Evolutionary conservation across 2,888 invertebrate species (phyloP), one percentile per base, ranked within the genome.

Genomic region (Resseliella maxima): DNA sequence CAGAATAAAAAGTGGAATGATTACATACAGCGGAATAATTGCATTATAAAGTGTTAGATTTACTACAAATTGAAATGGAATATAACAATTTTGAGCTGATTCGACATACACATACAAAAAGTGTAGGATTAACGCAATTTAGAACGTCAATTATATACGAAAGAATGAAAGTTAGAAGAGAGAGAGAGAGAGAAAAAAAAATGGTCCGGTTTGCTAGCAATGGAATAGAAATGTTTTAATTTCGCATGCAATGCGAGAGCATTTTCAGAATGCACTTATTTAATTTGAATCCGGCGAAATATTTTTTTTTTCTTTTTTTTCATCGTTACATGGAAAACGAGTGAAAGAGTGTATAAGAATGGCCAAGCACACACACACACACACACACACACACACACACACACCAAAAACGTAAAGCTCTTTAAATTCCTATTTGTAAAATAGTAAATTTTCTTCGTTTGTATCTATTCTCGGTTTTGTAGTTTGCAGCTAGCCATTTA

Each of bases 361-460:
- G 31, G 15, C 72, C 31, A 72, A 31, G 72, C 27, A 72, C 31
- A 2, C 31, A 2, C 18, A 50, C n/a, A n/a, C n/a, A n/a, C n/a
- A n/a, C n/a, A n/a, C n/a, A n/a, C n/a, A n/a, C n/a, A n/a, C n/a
- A n/a, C n/a, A n/a, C n/a, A n/a, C n/a, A n/a, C n/a, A n/a, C n/a
- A n/a, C n/a, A 50, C 8, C 31, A 72, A 72, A 72, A 31, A 72
- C 31, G 31, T 72, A 31, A 72, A 72, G 72, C 72, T 72, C 72
- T 72, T 72, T 72, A 72, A 72, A 72, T 72, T 72, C 31, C 72
- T 72, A 72, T 72, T 72, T 72, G 72, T 35, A 72, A 72, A 72
- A 15, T 72, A 72, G 31, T 72, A 72, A 72, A 72, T 72, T 72
- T 72, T 35, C 72, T 72, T 72, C 18, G 15, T 12, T 72, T 72